Evolutionary conservation across 2,888 invertebrate genomes (phyloP), one percentile per base, ranked within the genome.

Genomic region (Ethmia dodecea): DNA sequence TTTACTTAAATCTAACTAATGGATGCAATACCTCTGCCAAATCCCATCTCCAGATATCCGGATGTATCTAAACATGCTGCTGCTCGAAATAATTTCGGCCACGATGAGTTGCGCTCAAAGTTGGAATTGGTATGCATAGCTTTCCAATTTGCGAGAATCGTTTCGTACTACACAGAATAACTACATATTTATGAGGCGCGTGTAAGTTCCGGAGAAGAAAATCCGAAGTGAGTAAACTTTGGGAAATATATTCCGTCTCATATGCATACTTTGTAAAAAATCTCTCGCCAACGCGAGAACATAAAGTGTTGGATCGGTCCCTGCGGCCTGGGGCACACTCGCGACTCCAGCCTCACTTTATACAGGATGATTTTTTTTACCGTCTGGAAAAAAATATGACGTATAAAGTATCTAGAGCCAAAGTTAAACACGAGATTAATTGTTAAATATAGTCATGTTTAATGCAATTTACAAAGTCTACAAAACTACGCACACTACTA

Each of bases 261-360:
- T 66, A 70, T 70, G 62, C 67, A 71, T 73, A 74, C 64, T 74
- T 72, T 65, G 68, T 63, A 60, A 66, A 69, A 70, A 72, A 65
- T 62, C 61, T 60, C 52, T 52, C 47, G 55, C 48, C 47, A 55
- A 62, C 49, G 61, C 60, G 69, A 43, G 59, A 64, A 65, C 61
- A 62, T 64, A 67, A 65, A 64, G 58, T 55, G 45, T 52, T 38
- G 53, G 52, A 68, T 66, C 50, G 69, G 58, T 66, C 72, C 73
- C 66, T 42, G 62, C 33, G 53, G 54, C 50, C 45, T 35, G 34
- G 26, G 26, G 11, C 26, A 3, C 11, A 11, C 12, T 12, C 40
- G 52, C 42, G 38, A 43, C 37, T 43, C 49, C 45, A n/a, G 42
- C 38, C 44, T 44, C 43, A 42, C 45, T 52, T 48, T n/a, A n/a